phyloP scores from a whole-genome alignment of 1,140 invertebrate genomes.

The Parasteatoda tepidariorum region DNA sequence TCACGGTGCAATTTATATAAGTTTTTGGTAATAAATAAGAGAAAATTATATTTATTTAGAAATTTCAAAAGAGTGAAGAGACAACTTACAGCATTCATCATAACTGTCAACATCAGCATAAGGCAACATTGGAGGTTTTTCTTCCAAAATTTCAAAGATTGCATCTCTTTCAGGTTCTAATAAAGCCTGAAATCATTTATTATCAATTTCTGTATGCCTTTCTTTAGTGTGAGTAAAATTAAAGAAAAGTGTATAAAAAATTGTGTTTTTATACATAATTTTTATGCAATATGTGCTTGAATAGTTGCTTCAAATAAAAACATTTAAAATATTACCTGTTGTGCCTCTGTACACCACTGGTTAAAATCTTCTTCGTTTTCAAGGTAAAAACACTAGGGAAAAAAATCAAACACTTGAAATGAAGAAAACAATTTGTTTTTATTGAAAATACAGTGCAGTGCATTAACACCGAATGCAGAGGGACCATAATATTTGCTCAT shows the following conservation, averaged over 20 bases:
- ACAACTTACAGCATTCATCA: slow-evolving; percentile 20
- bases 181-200: slow-evolving; percentile 31
- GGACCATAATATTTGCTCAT: background rate
- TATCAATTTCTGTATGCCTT: no score
- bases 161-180: slow-evolving; percentile 75
- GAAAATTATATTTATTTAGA: no score
- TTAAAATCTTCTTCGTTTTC: slow-evolving; percentile 85
- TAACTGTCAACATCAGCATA: slow-evolving; percentile 32
- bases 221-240: no score
- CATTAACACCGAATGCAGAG: background rate
- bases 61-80: no score
- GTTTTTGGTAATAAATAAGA: no score
- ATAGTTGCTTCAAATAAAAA: no score
- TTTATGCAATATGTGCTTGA: no score
- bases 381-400: slow-evolving; percentile 82
- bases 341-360: slow-evolving; percentile 78
- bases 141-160: slow-evolving; percentile 82
- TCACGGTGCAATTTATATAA: no score
- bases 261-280: no score
- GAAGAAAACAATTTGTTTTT: slow-evolving; percentile 82
- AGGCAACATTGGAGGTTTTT: slow-evolving; percentile 74
- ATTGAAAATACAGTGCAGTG: slow-evolving; percentile 74
- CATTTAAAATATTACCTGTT: slow-evolving; percentile 65
- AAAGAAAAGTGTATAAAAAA: no score
- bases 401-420: slow-evolving; percentile 85